Percentiles rank a stretch among this genome's conserved stretches.
These are phyloP conservation scores for Drosophila multiciliata DNA, from an alignment of 2,888 invertebrate species.

Conservation along the genomic window DNA sequence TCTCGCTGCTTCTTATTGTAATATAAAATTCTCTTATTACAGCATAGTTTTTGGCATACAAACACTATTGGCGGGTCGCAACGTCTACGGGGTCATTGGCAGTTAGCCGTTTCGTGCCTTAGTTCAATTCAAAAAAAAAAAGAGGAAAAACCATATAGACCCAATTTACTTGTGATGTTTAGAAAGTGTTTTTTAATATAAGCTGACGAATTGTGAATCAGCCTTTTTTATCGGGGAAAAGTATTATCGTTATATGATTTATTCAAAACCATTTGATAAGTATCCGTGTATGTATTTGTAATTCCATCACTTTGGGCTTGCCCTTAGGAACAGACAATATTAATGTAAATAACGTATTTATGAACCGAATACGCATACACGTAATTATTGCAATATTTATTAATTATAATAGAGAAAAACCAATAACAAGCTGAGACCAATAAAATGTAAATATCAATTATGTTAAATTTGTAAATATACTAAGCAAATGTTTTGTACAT, in stretches of 20 bases:
- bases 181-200: slow-evolving; percentile 18
- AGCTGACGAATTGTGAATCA: slow-evolving; percentile 8
- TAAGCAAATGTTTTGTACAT: neutral
- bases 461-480: neutral
- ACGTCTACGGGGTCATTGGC: slow-evolving; percentile 79
- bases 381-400: slow-evolving; percentile 1
- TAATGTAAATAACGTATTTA: neutral
- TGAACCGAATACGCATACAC: neutral
- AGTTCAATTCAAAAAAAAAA: slow-evolving; percentile 33
- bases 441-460: slow-evolving; percentile 28
- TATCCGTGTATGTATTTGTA: slow-evolving; percentile 19
- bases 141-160: slow-evolving; percentile 23
- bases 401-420: neutral
- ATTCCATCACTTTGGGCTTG: slow-evolving; percentile 28
- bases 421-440: slow-evolving; percentile 12
- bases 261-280: neutral
- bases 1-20: no score
- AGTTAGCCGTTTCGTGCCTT: slow-evolving; percentile 64
- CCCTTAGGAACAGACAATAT: slow-evolving; percentile 23
- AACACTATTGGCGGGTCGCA: slow-evolving; percentile 75
- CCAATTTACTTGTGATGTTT: slow-evolving; percentile 41
- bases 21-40: slow-evolving; percentile 25
- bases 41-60: slow-evolving; percentile 83
- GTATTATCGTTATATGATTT: slow-evolving; percentile 51
- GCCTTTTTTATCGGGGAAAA: slow-evolving; percentile 22